These are phyloP conservation scores for Caenorhabditis afra DNA, from an alignment of 2,888 invertebrate species.

Conservation along the genomic window DNA sequence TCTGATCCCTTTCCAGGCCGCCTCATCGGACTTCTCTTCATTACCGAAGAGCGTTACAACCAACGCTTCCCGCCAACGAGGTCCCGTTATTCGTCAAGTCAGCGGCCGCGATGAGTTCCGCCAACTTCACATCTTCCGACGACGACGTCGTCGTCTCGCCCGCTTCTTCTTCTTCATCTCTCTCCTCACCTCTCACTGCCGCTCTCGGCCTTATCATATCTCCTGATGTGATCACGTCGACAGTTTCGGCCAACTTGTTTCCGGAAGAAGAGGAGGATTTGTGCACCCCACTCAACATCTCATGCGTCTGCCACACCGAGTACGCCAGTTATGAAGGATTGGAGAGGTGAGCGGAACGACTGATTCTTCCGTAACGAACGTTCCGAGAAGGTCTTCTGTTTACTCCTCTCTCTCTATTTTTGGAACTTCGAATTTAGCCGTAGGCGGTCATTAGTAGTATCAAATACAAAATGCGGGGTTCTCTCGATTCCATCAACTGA, in stretches of 20 bases:
- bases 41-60: constrained; percentile 35
- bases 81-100: background rate
- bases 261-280: constrained; percentile 11
- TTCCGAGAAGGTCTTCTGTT: too few species aligned
- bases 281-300: constrained; percentile 67
- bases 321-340: constrained; percentile 73
- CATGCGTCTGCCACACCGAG: constrained; percentile 72
- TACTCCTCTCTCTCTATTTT: too few species aligned
- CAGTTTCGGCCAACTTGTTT: background rate
- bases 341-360: constrained; percentile 52
- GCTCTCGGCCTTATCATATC: background rate
- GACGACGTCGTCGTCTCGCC: background rate
- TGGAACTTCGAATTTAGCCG: background rate
- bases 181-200: background rate
- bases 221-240: constrained; percentile 1
- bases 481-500: too few species aligned
- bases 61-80: constrained; percentile 5
- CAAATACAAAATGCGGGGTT: too few species aligned
- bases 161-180: background rate
- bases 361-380: too few species aligned
- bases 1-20: constrained; percentile 25
- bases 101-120: background rate
- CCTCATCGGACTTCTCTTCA: constrained; percentile 22
- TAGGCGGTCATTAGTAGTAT: background rate
- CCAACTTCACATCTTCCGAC: constrained; percentile 1